Percentiles rank a stretch among this genome's conserved stretches.
Conservation (phyloP, 64 coral and sea anemone genomes). For the Actinia equina region DNA sequence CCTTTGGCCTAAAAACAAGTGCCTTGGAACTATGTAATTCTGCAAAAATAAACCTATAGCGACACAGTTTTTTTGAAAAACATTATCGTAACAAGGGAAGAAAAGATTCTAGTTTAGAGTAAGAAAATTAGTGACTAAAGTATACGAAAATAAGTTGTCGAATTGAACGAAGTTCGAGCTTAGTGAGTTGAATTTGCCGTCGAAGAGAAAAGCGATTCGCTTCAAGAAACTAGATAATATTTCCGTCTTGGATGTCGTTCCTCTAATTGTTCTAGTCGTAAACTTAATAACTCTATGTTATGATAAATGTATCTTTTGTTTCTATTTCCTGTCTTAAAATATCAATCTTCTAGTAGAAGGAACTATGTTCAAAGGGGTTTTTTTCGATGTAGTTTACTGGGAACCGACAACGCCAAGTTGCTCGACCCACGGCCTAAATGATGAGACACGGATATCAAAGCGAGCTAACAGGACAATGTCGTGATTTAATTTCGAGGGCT, state of each 20-base stretch:
- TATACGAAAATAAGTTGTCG: background rate
- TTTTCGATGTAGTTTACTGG: background rate
- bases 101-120: background rate
- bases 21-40: background rate
- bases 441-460: background rate
- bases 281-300: too few relatives aligned
- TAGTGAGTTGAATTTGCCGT: background rate
- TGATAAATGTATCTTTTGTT: too few relatives aligned
- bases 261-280: background rate
- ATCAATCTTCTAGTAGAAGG: background rate
- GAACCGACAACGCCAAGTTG: background rate
- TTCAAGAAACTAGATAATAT: background rate
- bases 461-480: background rate
- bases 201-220: background rate
- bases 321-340: background rate
- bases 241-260: background rate
- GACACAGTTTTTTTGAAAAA: background rate
- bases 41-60: background rate
- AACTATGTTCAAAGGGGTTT: background rate
- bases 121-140: background rate
- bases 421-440: background rate
- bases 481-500: slow-evolving; percentile 20
- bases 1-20: slow-evolving; percentile 21
- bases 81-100: background rate
- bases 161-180: too few relatives aligned